A percentile compares a stretch with the other conserved stretches of the same genome.
Evolutionary conservation across 2,113 vertebrate species (phyloP).

Genomic region (Egretta garzetta): DNA sequence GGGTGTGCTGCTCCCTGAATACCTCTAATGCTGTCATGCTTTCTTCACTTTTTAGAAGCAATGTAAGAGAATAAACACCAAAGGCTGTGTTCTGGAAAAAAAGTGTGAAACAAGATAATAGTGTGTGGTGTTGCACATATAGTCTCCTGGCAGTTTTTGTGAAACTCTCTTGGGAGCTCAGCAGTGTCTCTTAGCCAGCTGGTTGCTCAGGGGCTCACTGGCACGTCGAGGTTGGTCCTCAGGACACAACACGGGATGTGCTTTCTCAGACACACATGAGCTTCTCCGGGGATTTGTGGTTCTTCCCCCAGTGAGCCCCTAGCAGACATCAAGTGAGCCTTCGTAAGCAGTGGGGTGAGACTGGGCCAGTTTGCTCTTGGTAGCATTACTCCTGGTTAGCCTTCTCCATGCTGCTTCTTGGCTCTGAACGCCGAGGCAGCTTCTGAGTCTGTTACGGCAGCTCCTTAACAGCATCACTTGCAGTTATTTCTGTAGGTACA

Average conservation of each 20-base stretch:
- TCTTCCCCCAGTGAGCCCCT: background rate
- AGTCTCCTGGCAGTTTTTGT: background rate
- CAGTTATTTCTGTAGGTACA: background rate
- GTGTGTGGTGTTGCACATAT: background rate
- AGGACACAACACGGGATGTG: background rate
- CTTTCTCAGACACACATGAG: background rate
- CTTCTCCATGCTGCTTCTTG: background rate
- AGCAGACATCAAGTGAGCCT: background rate
- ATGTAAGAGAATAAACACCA: background rate
- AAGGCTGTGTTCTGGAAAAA: background rate
- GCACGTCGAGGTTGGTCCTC: background rate
- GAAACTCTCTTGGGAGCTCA: background rate
- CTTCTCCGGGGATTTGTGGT: background rate
- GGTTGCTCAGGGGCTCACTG: background rate
- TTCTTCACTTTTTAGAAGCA: background rate
- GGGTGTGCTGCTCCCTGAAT: background rate
- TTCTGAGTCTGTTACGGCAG: background rate
- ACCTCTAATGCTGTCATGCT: background rate
- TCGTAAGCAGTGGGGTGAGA: background rate
- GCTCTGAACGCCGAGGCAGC: background rate
- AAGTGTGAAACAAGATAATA: background rate
- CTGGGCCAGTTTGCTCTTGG: background rate
- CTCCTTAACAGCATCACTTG: background rate
- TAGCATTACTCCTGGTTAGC: background rate
- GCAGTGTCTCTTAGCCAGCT: background rate